Evolutionary conservation across 2,888 invertebrate species (phyloP), one percentile per base, ranked within the genome.

Genomic region (Matsumyia berberina): DNA sequence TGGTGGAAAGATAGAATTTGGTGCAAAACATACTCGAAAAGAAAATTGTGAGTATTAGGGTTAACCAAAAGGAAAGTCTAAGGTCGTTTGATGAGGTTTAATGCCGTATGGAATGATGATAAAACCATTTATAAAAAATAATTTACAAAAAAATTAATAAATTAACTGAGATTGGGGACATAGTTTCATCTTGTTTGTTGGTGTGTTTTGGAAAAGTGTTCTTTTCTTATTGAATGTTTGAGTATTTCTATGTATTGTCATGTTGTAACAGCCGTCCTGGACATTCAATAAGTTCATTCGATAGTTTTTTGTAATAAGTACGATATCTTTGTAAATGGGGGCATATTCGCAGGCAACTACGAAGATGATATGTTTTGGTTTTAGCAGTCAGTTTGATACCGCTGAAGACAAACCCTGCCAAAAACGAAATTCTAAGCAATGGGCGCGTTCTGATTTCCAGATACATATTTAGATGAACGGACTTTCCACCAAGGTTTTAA

Each of bases 11-110:
- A 70, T 80, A 72, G 70, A 76, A 58, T 69, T 64, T 58, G 51
- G 85, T 85, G 85, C 85, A 76, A 76, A 69, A 80, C 64, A 66
- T 80, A 76, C 64, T 76, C 49, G 46, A 70, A 31, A 58, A 39
- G 19, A 79, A 57, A 74, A 49, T 29, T 19, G 80, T 85, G 85
- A 80, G 33, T 66, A 60, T 5, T 57, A 69, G 24, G 24, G 46
- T 49, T 69, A 46, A 69, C 2, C 53, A 33, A 74, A 78, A 42
- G 57, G 7, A 70, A 53, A 24, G 42, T 37, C 29, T 51, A 55
- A 78, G 39, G 51, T 42, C 73, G 12, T 62, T 73, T n/a, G 19
- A 74, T 74, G 73, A 69, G 35, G 57, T n/a, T 66, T 49, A 66
- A 82, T 83, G 79, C 39, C 46, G 24, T 55, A 74, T 69, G 78